Evolutionary conservation across 1,140 invertebrate species (phyloP).

Genomic region (Heterodera carotae): DNA sequence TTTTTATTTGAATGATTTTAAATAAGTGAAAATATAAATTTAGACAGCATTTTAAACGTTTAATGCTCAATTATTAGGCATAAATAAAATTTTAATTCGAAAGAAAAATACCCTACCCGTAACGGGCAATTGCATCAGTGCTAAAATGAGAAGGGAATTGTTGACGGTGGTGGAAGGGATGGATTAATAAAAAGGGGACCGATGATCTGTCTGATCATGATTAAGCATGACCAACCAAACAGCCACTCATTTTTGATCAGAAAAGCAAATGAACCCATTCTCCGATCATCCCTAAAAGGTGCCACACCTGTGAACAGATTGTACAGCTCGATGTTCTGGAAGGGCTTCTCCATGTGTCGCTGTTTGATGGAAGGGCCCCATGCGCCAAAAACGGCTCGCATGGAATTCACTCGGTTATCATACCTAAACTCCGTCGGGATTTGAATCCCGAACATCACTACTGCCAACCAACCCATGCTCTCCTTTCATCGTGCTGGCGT

Average conservation of each 20-base stretch:
- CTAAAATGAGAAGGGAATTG: slow-evolving; percentile 37
- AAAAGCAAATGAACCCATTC: slow-evolving; percentile 11
- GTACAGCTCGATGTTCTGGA: slow-evolving; percentile 59
- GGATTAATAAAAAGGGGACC: not conserved
- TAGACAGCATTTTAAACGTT: too few relatives aligned
- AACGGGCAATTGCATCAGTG: slow-evolving; percentile 53
- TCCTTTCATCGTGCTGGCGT: slow-evolving; percentile 20
- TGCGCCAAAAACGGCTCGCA: slow-evolving; percentile 59
- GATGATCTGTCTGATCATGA: too few relatives aligned
- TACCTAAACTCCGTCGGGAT: slow-evolving; percentile 18
- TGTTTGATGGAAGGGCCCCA: slow-evolving; percentile 51
- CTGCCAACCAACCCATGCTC: slow-evolving; percentile 21
- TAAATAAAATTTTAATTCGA: too few relatives aligned
- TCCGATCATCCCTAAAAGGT: slow-evolving; percentile 40
- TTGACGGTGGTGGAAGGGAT: not conserved
- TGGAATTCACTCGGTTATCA: slow-evolving; percentile 37
- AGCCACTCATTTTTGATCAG: not conserved
- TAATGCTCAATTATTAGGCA: too few relatives aligned
- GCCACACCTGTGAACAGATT: slow-evolving; percentile 54
- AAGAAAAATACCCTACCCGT: not conserved
- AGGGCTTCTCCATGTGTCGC: slow-evolving; percentile 41
- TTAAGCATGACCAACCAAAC: too few relatives aligned
- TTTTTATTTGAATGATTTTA: too few relatives aligned
- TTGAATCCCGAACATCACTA: not conserved
- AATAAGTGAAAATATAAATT: not conserved